Evolutionary conservation across 2,888 invertebrate species (phyloP).

Genomic region (Drosophila kanekoi): DNA sequence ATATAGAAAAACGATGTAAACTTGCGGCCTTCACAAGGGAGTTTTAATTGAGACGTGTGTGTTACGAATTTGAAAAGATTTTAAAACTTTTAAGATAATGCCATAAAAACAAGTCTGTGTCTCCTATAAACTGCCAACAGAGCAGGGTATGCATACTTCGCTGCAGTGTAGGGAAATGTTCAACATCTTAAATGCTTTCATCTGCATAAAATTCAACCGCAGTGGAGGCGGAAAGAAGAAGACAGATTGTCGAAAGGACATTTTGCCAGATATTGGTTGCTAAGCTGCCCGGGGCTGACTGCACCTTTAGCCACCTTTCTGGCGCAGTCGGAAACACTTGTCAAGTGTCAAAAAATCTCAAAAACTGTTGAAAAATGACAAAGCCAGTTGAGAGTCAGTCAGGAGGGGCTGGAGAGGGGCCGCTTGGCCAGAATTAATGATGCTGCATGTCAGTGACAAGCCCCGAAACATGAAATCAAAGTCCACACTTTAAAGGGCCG

Average conservation of each 20-base stretch:
- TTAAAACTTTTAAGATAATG: too few relatives aligned
- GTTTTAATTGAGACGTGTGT: too few relatives aligned
- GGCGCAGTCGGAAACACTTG: constrained; percentile 71
- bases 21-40: too few relatives aligned
- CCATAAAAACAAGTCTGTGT: too few relatives aligned
- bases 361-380: constrained; percentile 75
- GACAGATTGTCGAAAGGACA: constrained; percentile 44
- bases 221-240: constrained; percentile 13
- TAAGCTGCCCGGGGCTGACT: constrained; percentile 20
- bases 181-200: constrained; percentile 17
- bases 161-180: background rate
- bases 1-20: too few relatives aligned
- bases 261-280: constrained; percentile 7
- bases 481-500: constrained; percentile 26
- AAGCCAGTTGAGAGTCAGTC: constrained; percentile 37
- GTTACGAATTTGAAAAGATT: too few relatives aligned
- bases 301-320: constrained; percentile 66
- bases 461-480: constrained; percentile 81
- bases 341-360: constrained; percentile 71
- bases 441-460: constrained; percentile 82
- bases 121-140: background rate
- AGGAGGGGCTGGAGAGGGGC: constrained; percentile 2
- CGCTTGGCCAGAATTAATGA: constrained; percentile 78
- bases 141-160: background rate
- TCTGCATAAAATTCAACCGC: constrained; percentile 49